These are phyloP conservation scores for Hipparchia semele DNA, from an alignment of 2,888 invertebrate species.

Conservation along the genomic window DNA sequence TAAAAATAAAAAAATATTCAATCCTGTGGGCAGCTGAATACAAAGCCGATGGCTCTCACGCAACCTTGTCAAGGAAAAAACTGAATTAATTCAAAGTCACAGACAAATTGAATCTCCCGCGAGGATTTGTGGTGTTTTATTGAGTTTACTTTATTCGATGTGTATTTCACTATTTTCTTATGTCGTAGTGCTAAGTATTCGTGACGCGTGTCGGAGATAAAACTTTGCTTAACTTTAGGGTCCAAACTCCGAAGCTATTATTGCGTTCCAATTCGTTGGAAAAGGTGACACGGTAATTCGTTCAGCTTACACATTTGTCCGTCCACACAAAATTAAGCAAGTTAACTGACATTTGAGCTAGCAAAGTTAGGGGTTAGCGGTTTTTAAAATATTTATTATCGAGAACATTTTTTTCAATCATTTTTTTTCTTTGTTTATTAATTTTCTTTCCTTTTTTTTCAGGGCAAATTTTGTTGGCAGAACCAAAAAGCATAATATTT, in stretches of 20 bases:
- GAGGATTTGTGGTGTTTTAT: not conserved
- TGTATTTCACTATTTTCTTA: not conserved
- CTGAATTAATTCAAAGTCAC: not conserved
- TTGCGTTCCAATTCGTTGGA: conserved; percentile 23
- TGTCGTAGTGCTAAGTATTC: not conserved
- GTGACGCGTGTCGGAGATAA: conserved; percentile 15
- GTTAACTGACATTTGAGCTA: too few species aligned
- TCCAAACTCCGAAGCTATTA: conserved; percentile 15
- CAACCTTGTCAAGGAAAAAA: not conserved
- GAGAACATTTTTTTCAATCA: too few species aligned
- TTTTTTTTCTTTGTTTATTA: too few species aligned
- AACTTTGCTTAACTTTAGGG: conserved; percentile 32
- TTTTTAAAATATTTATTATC: too few species aligned
- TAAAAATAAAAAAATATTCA: too few species aligned
- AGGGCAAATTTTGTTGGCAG: too few species aligned
- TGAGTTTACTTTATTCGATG: not conserved
- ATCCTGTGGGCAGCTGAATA: too few species aligned
- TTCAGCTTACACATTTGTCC: conserved; percentile 21
- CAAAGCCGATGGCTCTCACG: too few species aligned
- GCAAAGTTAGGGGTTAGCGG: too few species aligned
- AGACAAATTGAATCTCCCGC: conserved; percentile 1
- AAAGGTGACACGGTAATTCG: conserved; percentile 19
- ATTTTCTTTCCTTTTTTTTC: too few species aligned
- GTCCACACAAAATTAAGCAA: too few species aligned
- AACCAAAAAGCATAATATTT: too few species aligned